A percentile compares a stretch with the other conserved stretches of the same genome.
Evolutionary conservation across 2,888 invertebrate species (phyloP).

Genomic region (Drosophila testacea): DNA sequence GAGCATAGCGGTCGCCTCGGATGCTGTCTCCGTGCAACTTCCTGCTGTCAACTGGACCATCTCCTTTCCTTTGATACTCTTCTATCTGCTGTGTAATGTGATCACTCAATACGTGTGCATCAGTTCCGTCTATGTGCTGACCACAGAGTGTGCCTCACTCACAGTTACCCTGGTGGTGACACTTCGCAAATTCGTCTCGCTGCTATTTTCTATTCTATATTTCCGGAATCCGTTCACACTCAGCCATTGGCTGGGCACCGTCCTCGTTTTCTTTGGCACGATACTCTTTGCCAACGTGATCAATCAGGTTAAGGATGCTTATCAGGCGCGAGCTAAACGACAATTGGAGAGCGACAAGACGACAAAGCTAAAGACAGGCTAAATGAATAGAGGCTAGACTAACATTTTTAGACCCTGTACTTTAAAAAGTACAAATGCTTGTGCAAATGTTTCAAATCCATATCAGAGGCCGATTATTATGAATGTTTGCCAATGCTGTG

Average conservation of each 20-base stretch:
- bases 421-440: too few relatives aligned
- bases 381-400: not conserved
- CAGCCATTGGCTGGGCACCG: conserved; percentile 96
- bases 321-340: conserved; percentile 32
- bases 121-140: conserved; percentile 96
- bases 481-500: conserved; percentile 25
- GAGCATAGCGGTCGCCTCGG: conserved; percentile 89
- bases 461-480: conserved; percentile 7
- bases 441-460: not conserved
- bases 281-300: conserved; percentile 94
- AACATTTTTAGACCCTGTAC: not conserved
- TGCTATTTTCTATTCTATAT: conserved; percentile 96
- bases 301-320: conserved; percentile 82
- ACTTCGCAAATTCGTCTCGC: conserved; percentile 96
- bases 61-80: conserved; percentile 90
- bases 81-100: conserved; percentile 92
- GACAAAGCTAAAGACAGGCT: conserved; percentile 43
- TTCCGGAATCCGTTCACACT: conserved; percentile 97
- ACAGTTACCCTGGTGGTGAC: conserved; percentile 98
- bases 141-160: conserved; percentile 96
- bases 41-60: conserved; percentile 85
- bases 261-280: conserved; percentile 96
- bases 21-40: conserved; percentile 82
- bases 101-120: conserved; percentile 97
- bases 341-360: conserved; percentile 16